These are phyloP conservation scores for Saxicola maurus DNA, from an alignment of 2,797 vertebrate genomes.

Conservation along the genomic window DNA sequence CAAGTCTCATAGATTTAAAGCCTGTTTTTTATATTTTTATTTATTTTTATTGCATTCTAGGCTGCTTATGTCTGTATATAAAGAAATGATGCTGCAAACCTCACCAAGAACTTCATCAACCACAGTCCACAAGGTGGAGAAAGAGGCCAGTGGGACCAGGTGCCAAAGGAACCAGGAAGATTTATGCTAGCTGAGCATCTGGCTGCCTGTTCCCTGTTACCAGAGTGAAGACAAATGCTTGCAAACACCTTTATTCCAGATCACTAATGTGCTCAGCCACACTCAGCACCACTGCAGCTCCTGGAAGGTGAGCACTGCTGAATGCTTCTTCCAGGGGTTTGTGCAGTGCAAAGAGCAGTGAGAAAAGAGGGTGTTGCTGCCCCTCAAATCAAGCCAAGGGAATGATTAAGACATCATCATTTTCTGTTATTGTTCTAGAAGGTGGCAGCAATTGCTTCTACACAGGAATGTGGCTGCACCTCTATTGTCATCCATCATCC, in stretches of 20 bases:
- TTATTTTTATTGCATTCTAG: not conserved
- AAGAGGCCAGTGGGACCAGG: not conserved
- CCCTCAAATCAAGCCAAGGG: not conserved
- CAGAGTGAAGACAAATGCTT: constrained; percentile 8
- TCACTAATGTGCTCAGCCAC: not conserved
- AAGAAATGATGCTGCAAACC: not conserved
- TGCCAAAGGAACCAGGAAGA: not conserved
- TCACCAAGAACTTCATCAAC: not conserved
- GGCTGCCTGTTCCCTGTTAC: not conserved
- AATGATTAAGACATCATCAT: constrained; percentile 8
- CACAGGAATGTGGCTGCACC: not conserved
- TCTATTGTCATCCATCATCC: constrained; percentile 16
- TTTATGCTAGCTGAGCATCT: not conserved
- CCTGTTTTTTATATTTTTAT: rapidly evolving
- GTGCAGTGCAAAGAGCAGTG: not conserved
- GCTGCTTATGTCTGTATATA: not conserved
- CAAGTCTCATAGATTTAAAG: not conserved
- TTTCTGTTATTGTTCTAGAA: not conserved
- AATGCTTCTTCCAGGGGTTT: not conserved
- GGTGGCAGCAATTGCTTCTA: not conserved
- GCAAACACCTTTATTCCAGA: constrained; percentile 1
- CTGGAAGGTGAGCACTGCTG: not conserved
- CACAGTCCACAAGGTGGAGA: not conserved
- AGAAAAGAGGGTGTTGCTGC: not conserved
- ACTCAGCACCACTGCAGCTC: not conserved